Conservation (phyloP, 2,797 vertebrate species). For the Ptychobarbus kaznakovi region DNA sequence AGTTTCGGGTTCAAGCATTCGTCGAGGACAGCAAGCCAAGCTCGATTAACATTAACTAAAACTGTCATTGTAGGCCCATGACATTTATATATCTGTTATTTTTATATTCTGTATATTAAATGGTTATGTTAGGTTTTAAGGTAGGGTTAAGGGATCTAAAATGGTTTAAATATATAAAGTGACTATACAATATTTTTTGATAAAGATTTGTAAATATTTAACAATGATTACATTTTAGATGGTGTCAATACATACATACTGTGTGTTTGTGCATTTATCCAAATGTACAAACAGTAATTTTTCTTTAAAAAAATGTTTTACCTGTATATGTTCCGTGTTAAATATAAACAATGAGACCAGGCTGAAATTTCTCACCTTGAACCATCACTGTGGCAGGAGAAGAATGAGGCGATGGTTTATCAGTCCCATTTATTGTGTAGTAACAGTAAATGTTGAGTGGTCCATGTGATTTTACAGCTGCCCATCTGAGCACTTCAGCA, state of each 20-base stretch:
- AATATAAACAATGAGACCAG: background rate
- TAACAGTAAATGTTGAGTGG: constrained; percentile 46
- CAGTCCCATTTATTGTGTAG: background rate
- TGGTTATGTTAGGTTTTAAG: background rate
- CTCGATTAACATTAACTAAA: no score
- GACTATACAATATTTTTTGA: background rate
- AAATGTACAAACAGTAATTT: background rate
- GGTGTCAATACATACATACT: background rate
- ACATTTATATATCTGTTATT: no score
- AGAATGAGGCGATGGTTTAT: constrained; percentile 3
- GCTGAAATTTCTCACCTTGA: constrained; percentile 2
- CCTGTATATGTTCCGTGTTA: background rate
- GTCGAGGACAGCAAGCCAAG: no score
- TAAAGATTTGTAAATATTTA: background rate
- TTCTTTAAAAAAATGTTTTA: background rate
- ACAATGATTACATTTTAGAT: background rate
- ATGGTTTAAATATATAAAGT: no score
- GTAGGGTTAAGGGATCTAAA: background rate
- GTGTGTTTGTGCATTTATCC: background rate
- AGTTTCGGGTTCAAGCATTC: no score
- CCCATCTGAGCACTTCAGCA: constrained; percentile 14
- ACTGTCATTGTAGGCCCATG: background rate
- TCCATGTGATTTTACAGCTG: background rate
- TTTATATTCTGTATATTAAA: background rate
- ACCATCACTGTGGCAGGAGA: background rate